A percentile compares a stretch with the other conserved stretches of the same genome.
phyloP scores from a whole-genome alignment of 2,113 vertebrate species.

The Ifrita kowaldi region DNA sequence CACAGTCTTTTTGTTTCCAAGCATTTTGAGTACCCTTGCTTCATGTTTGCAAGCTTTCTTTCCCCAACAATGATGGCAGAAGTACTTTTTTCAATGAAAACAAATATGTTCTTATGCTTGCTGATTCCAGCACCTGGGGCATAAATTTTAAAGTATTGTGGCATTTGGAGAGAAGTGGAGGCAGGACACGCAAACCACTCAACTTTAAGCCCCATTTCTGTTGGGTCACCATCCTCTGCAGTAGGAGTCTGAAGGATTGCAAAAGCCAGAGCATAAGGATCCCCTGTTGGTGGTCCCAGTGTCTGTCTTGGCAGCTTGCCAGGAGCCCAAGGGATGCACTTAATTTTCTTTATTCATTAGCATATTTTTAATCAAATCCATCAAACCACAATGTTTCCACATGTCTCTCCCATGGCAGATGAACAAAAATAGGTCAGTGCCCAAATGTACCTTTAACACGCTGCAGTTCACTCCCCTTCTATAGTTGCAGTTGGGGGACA shows the following conservation, averaged over 20 bases:
- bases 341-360: conserved; percentile 66
- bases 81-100: conserved; percentile 21
- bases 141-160: conserved; percentile 24
- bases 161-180: conserved; percentile 15
- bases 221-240: background rate
- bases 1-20: conserved; percentile 43
- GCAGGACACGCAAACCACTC: background rate
- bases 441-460: background rate
- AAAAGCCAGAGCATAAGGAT: conserved; percentile 40
- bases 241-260: conserved; percentile 10
- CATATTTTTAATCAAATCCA: conserved; percentile 70
- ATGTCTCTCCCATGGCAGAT: conserved; percentile 56
- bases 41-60: conserved; percentile 21
- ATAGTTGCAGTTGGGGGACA: background rate
- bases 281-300: conserved; percentile 58
- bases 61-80: conserved; percentile 10
- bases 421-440: conserved; percentile 61
- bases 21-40: conserved; percentile 38
- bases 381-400: conserved; percentile 65
- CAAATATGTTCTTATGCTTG: conserved; percentile 26
- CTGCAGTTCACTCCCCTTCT: background rate
- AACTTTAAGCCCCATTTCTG: background rate
- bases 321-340: conserved; percentile 62
- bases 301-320: conserved; percentile 41
- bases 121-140: conserved; percentile 41